Conservation (phyloP, 2,888 invertebrate genomes). For the Perizoma affinitatum region DNA sequence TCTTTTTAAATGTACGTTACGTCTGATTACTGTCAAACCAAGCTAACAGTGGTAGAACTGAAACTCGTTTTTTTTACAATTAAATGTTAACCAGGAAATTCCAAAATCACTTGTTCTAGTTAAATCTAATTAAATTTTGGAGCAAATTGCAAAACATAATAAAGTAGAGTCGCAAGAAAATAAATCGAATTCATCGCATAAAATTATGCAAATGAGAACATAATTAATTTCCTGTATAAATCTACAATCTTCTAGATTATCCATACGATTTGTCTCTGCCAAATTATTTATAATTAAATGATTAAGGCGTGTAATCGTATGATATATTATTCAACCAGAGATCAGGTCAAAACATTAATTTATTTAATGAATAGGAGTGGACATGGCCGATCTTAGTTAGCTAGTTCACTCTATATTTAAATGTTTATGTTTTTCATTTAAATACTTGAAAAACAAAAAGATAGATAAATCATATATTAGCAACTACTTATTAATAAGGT, state of each 20-base stretch:
- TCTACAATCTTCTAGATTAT: constrained; percentile 44
- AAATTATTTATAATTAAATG: constrained; percentile 49
- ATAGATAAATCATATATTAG: no score
- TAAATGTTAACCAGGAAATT: no score
- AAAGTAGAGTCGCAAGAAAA: background rate
- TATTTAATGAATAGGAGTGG: constrained; percentile 29
- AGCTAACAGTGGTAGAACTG: no score
- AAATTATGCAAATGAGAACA: constrained; percentile 41
- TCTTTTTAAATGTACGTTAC: no score
- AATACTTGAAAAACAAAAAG: no score
- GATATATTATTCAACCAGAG: constrained; percentile 47
- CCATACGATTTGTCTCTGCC: constrained; percentile 52
- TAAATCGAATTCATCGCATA: constrained; percentile 7
- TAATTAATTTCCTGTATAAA: constrained; percentile 40
- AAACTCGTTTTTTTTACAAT: no score
- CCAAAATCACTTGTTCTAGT: no score
- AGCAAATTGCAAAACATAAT: no score
- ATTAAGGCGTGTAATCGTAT: constrained; percentile 49
- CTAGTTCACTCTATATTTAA: constrained; percentile 2
- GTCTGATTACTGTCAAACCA: no score
- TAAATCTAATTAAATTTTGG: no score
- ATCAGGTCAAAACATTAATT: constrained; percentile 41
- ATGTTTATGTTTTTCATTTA: no score
- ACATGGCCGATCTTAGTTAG: background rate
- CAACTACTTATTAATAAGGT: no score